Evolutionary conservation across 2,797 vertebrate species (phyloP).

Genomic region (Calcarius lapponicus): DNA sequence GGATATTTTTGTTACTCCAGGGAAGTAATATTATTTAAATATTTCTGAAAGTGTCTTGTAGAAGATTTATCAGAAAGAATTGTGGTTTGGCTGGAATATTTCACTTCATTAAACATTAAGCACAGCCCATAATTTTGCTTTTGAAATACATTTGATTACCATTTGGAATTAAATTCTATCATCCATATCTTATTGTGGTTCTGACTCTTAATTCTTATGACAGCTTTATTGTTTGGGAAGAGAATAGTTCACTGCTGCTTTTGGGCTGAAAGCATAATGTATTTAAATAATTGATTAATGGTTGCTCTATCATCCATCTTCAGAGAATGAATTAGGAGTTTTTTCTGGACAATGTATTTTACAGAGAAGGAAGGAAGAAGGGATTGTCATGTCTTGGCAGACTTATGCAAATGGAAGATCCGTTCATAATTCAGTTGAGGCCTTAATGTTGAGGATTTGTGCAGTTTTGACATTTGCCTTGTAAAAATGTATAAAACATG

Average conservation of each 20-base stretch:
- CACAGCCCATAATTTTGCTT: background rate
- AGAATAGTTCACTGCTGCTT: constrained; percentile 6
- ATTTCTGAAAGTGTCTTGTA: background rate
- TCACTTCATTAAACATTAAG: background rate
- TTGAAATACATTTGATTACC: constrained; percentile 15
- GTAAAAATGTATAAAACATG: background rate
- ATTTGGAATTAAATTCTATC: constrained; percentile 13
- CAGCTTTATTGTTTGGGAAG: background rate
- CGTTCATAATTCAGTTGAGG: background rate
- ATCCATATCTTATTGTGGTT: background rate
- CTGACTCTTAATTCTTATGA: background rate
- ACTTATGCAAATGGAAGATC: background rate
- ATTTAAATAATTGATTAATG: constrained; percentile 55
- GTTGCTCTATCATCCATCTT: background rate
- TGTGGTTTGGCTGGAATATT: background rate
- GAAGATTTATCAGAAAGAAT: background rate
- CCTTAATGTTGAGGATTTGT: background rate
- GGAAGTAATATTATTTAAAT: background rate
- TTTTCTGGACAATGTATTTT: background rate
- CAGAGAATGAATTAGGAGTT: background rate
- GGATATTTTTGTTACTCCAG: background rate
- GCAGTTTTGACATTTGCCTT: background rate
- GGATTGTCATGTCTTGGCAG: background rate
- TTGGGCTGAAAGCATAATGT: constrained; percentile 1
- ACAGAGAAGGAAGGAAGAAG: background rate